Base-by-base conservation (phyloP, 2,888 invertebrate species). In the Chorisops tibialis region DNA sequence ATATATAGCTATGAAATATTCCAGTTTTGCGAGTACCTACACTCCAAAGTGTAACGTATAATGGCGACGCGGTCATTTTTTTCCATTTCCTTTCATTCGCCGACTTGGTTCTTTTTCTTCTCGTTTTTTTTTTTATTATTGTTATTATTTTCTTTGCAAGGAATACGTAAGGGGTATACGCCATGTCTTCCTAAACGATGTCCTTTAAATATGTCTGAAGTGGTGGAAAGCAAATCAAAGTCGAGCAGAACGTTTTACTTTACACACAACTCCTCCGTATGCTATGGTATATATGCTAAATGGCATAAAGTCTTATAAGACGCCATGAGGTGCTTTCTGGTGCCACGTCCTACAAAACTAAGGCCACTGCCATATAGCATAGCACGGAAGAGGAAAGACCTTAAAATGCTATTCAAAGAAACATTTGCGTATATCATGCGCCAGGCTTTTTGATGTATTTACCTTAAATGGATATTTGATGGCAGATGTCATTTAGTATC, bases 401-500 rank as follows among this genome's bases (percentile, higher is more conserved):
- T 59, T 16, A 56, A 49, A 60, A 60, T 45, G 35, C 49, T 51
- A 50, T 58, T 63, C 52, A 43, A 50, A 61, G 43, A 54, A 63
- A 61, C 61, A 61, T 59, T 61, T 64, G 41, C 61, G 59, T 64
- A 64, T 41, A 52, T 58, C 38, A 56, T 43, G 41, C 14, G 16
- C 11, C 37, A 37, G 35, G 16, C 52, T 58, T 48, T 48, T 51
- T 61, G 61, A 63, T 65, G 50, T 65, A 65, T 65, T 61, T 22
- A 63, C 61, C 56, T 65, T 61, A 65, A 65, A 65, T 65, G 63
- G 65, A 49, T 61, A 63, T 65, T 65, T 65, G 63, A 65, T 65
- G 63, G 65, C 63, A 63, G 52, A 65, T 65, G 65, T 63, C 65
- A 65, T 65, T 65, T 65, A 30, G 30, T 30, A 30, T 30, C 5